Percentiles rank a stretch among this genome's conserved stretches.
Evolutionary conservation across 2,797 vertebrate genomes (phyloP).

Genomic region (Cynodonichthys magdalenae): DNA sequence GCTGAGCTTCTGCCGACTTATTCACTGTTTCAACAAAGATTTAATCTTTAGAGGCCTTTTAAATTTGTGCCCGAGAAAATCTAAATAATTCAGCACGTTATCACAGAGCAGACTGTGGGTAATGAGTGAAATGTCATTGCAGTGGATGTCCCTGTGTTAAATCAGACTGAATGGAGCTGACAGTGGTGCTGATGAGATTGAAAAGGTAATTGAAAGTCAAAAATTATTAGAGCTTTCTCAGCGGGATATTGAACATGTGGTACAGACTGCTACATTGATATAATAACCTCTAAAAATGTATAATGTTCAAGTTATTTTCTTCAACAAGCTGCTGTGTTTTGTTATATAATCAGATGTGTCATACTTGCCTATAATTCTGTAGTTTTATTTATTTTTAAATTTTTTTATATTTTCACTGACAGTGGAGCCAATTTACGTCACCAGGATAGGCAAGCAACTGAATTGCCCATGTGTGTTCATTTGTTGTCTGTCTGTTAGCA

Average conservation of each 20-base stretch:
- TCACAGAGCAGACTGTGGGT: constrained; percentile 26
- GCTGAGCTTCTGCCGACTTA: neutral
- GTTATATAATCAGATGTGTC: constrained; percentile 5
- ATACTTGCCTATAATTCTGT: constrained; percentile 5
- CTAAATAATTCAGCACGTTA: constrained; percentile 46
- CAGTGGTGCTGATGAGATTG: constrained; percentile 8
- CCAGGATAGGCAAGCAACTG: too few relatives aligned
- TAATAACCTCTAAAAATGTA: constrained; percentile 1
- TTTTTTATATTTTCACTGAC: constrained; percentile 5
- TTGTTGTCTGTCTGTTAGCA: too few relatives aligned
- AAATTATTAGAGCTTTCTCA: constrained; percentile 16
- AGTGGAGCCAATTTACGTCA: constrained; percentile 2
- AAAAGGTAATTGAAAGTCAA: constrained; percentile 8
- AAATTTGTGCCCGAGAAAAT: constrained; percentile 22
- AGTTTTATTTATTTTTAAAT: neutral
- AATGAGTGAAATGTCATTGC: constrained; percentile 41
- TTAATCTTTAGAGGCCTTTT: constrained; percentile 9
- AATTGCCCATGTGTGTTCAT: too few relatives aligned
- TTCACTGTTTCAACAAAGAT: constrained; percentile 4
- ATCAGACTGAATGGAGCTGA: constrained; percentile 13
- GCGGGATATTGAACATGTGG: constrained; percentile 7
- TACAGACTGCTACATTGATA: neutral
- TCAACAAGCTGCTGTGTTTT: constrained; percentile 4
- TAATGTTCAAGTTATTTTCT: constrained; percentile 15
- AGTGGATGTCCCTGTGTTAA: constrained; percentile 7